These are phyloP conservation scores for Phthorimaea operculella DNA, from an alignment of 1,140 invertebrate species.

Conservation along the genomic window DNA sequence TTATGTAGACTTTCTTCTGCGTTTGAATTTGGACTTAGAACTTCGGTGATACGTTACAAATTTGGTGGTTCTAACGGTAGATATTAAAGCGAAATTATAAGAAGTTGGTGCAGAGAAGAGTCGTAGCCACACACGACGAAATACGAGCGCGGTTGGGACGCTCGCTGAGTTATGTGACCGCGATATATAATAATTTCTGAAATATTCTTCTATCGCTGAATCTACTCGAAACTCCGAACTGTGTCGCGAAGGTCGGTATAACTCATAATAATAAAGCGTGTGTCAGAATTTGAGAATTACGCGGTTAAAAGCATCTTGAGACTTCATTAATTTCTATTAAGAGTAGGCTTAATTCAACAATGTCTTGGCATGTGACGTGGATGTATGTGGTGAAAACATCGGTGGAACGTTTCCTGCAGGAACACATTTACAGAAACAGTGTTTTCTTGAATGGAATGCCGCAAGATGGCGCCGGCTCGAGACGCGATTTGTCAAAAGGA, in stretches of 20 bases:
- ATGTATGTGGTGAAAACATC: neutral
- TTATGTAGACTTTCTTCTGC: neutral
- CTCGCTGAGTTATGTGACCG: conserved; percentile 46
- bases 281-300: neutral
- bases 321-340: conserved; percentile 3
- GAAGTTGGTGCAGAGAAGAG: conserved; percentile 33
- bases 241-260: neutral
- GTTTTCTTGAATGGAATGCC: conserved; percentile 27
- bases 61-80: conserved; percentile 13
- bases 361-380: neutral
- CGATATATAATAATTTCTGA: conserved; percentile 42
- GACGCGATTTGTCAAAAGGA: conserved; percentile 18
- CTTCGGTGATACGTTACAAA: conserved; percentile 10
- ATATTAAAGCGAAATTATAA: conserved; percentile 24
- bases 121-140: conserved; percentile 61
- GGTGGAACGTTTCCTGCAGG: neutral
- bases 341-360: neutral
- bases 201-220: neutral
- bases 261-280: no score
- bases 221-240: neutral
- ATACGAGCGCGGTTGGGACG: conserved; percentile 44
- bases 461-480: conserved; percentile 14
- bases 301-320: neutral
- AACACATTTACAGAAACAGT: conserved; percentile 10
- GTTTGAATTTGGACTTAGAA: neutral